Evolutionary conservation across 2,797 vertebrate species (phyloP).

Genomic region (Rachycentron canadum): DNA sequence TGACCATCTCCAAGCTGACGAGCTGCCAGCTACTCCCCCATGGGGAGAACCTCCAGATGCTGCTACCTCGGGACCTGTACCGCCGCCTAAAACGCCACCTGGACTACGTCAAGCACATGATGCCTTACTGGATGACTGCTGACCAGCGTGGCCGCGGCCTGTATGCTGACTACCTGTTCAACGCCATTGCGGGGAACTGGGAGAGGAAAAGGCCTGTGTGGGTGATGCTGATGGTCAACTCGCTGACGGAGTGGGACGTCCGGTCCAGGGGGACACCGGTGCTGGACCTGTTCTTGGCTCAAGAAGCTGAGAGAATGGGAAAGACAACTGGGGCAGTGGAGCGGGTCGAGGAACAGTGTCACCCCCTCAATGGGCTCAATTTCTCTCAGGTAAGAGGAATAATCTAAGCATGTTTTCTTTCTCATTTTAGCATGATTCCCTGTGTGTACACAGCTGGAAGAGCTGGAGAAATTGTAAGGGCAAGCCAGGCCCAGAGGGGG

Average conservation of each 20-base stretch:
- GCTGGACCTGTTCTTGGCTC: conserved; percentile 91
- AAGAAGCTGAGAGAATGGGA: conserved; percentile 90
- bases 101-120: conserved; percentile 93
- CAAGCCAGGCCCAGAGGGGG: conserved; percentile 4
- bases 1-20: conserved; percentile 90
- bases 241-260: conserved; percentile 90
- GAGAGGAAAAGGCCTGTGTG: conserved; percentile 92
- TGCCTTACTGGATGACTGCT: conserved; percentile 93
- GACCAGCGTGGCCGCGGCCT: conserved; percentile 91
- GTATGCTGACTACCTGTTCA: conserved; percentile 93
- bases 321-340: conserved; percentile 92
- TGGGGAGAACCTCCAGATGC: conserved; percentile 90
- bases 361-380: conserved; percentile 92
- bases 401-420: neutral
- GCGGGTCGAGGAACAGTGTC: conserved; percentile 94
- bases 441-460: conserved; percentile 37
- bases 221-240: conserved; percentile 96
- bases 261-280: conserved; percentile 90
- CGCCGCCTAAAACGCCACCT: conserved; percentile 89
- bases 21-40: conserved; percentile 91
- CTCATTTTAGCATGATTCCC: neutral
- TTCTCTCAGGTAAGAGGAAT: conserved; percentile 90
- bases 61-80: conserved; percentile 91
- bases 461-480: conserved; percentile 19
- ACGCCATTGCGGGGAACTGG: conserved; percentile 93